Evolutionary conservation across 2,888 invertebrate genomes (phyloP), one percentile per base, ranked within the genome.

Genomic region (Malthinus seriepunctatus): DNA sequence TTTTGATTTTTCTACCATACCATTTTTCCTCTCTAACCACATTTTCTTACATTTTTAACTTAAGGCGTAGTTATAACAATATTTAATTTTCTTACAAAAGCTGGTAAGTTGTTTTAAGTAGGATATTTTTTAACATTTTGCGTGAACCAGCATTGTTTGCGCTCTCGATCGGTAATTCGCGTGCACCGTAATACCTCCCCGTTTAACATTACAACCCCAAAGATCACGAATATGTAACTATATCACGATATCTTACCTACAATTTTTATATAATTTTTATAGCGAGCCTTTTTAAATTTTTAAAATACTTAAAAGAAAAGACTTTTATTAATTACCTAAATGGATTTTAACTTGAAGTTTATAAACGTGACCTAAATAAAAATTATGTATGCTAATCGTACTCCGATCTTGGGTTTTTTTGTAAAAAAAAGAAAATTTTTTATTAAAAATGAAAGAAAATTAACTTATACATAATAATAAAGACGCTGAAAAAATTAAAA

Each of bases 141-240:
- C 77, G 77, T 77, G 78, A 78, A 78, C 77, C 75, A 78, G 77
- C 78, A 77, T 78, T 78, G 78, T 78, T 77, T 76, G 77, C 75
- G 77, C 77, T 76, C 76, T 74, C 76, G 77, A 78, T 78, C 73
- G 77, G 75, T 76, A 76, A 77, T 77, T 78, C 76, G 78, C 78
- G 78, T 78, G 77, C 75, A 72, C 75, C 73, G 71, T 76, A 75
- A 76, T 75, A 74, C 71, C 70, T 73, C 75, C 76, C 75, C 77
- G 76, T 77, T 78, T 78, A 78, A 76, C 76, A 74, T 78, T 78
- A 77, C 77, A 76, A 73, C 77, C 74, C 74, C 67, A 67, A 68
- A 68, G 71, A 67, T 68, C 78, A 77, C 77, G 78, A 77, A 77
- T 73, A 76, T 72, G 71, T 69, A 71, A 64, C 63, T 51, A 66